These are phyloP conservation scores for Drosophila ezoana DNA, from an alignment of 2,888 invertebrate species.

Conservation along the genomic window DNA sequence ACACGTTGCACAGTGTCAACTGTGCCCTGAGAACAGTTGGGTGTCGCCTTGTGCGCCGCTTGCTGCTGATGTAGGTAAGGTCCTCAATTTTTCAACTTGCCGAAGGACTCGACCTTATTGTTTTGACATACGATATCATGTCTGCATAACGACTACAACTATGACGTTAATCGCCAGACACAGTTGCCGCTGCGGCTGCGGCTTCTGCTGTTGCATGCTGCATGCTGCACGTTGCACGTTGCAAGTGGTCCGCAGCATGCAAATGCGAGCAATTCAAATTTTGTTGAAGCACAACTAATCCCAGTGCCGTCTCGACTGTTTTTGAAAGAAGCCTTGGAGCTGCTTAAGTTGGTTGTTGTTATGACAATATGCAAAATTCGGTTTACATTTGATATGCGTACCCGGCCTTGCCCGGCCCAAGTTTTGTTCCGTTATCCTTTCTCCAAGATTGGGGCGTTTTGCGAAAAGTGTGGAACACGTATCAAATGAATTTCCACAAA, in stretches of 20 bases:
- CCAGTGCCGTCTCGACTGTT: not conserved
- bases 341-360: not conserved
- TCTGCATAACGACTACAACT: conserved; percentile 38
- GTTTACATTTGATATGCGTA: no score
- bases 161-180: conserved; percentile 69
- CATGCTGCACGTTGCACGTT: conserved; percentile 8
- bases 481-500: no score
- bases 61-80: conserved; percentile 75
- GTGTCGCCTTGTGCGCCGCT: conserved; percentile 32
- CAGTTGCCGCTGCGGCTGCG: not conserved
- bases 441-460: no score
- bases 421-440: no score
- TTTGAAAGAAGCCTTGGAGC: conserved; percentile 1
- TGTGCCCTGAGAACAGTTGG: conserved; percentile 38
- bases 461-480: no score
- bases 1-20: conserved; percentile 25
- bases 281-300: conserved; percentile 7
- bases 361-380: not conserved
- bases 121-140: conserved; percentile 66
- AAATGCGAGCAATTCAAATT: conserved; percentile 28
- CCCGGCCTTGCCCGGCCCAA: no score
- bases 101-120: conserved; percentile 78
- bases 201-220: conserved; percentile 4
- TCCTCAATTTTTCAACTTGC: conserved; percentile 65
- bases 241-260: conserved; percentile 19